phyloP scores from a whole-genome alignment of 2,888 invertebrate species.

The Agrotis exclamationis region DNA sequence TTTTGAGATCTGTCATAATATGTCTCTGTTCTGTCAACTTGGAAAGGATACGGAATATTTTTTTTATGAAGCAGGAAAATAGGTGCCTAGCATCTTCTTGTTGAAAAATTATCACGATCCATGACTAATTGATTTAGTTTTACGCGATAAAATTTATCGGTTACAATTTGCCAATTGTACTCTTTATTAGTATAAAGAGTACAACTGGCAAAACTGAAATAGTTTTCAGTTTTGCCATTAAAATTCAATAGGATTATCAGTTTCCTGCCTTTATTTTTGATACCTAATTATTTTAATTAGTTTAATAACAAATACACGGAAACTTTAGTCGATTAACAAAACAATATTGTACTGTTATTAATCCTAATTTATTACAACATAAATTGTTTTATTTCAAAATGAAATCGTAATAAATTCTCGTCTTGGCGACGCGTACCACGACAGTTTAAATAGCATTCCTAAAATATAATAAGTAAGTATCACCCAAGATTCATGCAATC shows the following conservation, averaged over 20 bases:
- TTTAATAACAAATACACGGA: too few species aligned
- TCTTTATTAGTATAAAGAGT: too few species aligned
- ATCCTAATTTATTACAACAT: not conserved
- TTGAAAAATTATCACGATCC: slow-evolving; percentile 22
- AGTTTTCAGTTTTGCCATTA: too few species aligned
- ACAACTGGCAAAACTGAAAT: too few species aligned
- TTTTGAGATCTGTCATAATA: slow-evolving; percentile 21
- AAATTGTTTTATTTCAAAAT: not conserved
- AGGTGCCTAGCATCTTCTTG: not conserved
- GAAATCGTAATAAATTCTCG: not conserved
- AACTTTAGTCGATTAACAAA: not conserved
- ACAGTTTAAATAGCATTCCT: slow-evolving; percentile 18
- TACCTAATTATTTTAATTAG: too few species aligned
- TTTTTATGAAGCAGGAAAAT: not conserved
- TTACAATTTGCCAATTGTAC: slow-evolving; percentile 4
- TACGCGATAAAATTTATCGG: slow-evolving; percentile 19
- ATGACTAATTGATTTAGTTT: slow-evolving; percentile 36
- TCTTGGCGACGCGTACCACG: not conserved
- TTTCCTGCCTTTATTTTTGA: too few species aligned
- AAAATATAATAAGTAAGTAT: not conserved
- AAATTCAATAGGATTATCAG: too few species aligned
- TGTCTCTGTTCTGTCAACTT: slow-evolving; percentile 11
- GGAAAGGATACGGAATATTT: not conserved
- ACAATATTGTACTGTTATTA: not conserved
- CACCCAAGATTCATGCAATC: slow-evolving; percentile 3